phyloP scores from a whole-genome alignment of 2,797 vertebrate genomes.

The Lagodon rhomboides region DNA sequence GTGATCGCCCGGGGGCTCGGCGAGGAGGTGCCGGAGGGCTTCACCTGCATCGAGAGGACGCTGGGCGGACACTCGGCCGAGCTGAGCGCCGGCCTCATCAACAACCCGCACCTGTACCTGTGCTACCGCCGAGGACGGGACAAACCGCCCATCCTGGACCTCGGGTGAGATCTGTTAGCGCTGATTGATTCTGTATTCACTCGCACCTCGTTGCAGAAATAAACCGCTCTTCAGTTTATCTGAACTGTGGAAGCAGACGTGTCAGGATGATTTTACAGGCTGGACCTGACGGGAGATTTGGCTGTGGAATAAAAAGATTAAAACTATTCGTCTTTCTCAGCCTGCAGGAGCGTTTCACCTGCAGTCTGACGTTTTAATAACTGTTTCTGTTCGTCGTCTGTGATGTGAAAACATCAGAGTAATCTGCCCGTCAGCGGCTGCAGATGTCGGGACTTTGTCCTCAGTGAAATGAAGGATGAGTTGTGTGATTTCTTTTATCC shows the following conservation, averaged over 20 bases:
- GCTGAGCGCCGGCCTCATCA: conserved; percentile 92
- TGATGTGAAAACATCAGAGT: neutral
- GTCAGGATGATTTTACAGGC: too few relatives aligned
- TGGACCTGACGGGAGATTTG: too few relatives aligned
- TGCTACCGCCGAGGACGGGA: conserved; percentile 93
- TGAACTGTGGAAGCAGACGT: too few relatives aligned
- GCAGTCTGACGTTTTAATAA: too few relatives aligned
- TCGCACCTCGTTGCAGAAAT: too few relatives aligned
- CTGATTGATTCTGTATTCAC: too few relatives aligned
- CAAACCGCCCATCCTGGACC: conserved; percentile 92
- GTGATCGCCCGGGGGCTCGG: conserved; percentile 92
- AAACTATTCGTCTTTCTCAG: too few relatives aligned
- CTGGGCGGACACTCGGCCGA: conserved; percentile 91
- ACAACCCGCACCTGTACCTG: conserved; percentile 93
- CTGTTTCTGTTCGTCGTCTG: too few relatives aligned
- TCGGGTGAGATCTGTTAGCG: conserved; percentile 85
- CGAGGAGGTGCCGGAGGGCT: conserved; percentile 95
- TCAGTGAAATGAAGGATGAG: too few relatives aligned
- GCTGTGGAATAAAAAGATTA: too few relatives aligned
- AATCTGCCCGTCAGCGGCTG: neutral
- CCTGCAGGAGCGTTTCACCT: too few relatives aligned
- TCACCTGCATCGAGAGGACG: conserved; percentile 95
- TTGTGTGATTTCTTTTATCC: neutral
- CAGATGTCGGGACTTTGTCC: neutral
- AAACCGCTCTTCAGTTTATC: too few relatives aligned